Conservation (phyloP, 2,113 vertebrate genomes). For the Ceyx melanurus region DNA sequence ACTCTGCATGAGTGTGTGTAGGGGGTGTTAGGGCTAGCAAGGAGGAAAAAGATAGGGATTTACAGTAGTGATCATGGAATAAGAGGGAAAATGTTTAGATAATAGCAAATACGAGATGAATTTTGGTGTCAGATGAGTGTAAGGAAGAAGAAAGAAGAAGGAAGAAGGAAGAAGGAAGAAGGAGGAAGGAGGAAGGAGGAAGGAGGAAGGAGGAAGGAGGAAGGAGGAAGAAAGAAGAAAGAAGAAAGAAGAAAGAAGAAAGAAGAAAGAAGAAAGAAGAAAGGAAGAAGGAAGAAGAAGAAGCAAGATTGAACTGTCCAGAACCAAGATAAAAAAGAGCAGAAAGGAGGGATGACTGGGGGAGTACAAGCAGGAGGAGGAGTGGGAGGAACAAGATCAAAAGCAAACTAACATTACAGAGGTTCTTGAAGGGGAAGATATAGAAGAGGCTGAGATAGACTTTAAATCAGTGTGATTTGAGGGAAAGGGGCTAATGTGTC, state of each 20-base stretch:
- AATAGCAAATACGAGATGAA: not conserved
- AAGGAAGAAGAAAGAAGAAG: not conserved
- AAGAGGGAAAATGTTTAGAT: not conserved
- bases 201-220: too few species aligned
- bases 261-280: too few species aligned
- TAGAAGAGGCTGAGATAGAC: not conserved
- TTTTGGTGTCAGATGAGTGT: not conserved
- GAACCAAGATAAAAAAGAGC: not conserved
- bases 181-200: too few species aligned
- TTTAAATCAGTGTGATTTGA: not conserved
- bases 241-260: too few species aligned
- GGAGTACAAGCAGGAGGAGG: not conserved
- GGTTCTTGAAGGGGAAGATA: not conserved
- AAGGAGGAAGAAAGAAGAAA: too few species aligned
- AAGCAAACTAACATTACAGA: not conserved
- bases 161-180: too few species aligned
- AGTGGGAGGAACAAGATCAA: slow-evolving; percentile 1
- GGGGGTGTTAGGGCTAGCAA: not conserved
- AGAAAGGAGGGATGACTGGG: not conserved
- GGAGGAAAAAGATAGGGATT: not conserved
- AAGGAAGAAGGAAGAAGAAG: too few species aligned
- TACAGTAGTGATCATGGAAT: not conserved
- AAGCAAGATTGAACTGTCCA: not conserved
- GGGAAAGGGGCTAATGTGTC: not conserved
- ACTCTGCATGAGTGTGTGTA: rapidly evolving